Conservation (phyloP, 2,113 vertebrate genomes). For the Psilopogon haemacephalus region DNA sequence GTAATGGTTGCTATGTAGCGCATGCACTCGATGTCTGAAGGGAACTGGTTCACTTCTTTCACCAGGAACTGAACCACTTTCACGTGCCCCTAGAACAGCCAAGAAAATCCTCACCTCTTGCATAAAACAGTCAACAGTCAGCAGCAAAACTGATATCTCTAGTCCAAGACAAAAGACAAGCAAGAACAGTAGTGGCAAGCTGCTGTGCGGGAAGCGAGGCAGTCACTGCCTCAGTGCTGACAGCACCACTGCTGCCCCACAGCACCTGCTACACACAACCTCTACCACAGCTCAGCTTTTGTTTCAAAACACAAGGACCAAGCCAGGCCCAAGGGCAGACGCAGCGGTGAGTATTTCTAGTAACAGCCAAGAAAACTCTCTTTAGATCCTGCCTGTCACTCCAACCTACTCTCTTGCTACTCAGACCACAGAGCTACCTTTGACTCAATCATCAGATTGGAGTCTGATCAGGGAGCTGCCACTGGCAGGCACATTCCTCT, state of each 20-base stretch:
- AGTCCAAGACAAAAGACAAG: not conserved
- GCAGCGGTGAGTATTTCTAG: not conserved
- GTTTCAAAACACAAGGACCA: not conserved
- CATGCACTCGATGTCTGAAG: conserved; percentile 99
- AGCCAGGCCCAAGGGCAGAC: not conserved
- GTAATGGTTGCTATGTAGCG: conserved; percentile 98
- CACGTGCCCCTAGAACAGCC: conserved; percentile 87
- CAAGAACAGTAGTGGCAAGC: not conserved
- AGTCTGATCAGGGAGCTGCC: not conserved
- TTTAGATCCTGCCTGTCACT: not conserved
- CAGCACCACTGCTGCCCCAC: not conserved
- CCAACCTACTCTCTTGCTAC: not conserved
- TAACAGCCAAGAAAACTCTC: not conserved
- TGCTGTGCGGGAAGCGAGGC: not conserved
- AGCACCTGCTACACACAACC: not conserved
- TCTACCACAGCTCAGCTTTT: not conserved
- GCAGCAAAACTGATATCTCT: not conserved
- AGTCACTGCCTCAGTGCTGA: not conserved
- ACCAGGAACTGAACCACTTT: conserved; percentile 99
- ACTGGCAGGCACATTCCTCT: not conserved
- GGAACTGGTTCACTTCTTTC: conserved; percentile 98
- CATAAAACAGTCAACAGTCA: not conserved
- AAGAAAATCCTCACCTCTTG: not conserved
- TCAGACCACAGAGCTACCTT: not conserved
- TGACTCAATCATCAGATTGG: not conserved